Evolutionary conservation across 2,113 vertebrate genomes (phyloP), one percentile per base, ranked within the genome.

Genomic region (Strix uralensis): DNA sequence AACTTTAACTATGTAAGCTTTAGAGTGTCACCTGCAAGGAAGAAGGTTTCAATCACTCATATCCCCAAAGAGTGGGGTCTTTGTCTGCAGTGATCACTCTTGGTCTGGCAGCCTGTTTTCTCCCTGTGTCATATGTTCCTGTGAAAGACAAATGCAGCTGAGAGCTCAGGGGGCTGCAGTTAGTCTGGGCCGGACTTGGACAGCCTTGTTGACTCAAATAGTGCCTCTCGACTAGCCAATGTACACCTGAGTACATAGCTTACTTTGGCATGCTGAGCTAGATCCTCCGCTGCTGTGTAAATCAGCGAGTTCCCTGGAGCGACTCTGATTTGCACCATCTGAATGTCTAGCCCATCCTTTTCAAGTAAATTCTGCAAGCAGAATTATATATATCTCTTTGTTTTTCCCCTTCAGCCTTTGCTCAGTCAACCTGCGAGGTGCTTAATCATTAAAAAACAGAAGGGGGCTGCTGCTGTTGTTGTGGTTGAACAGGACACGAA

Each of bases 251-350:
- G 55, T 27, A 52, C 22, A 11, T 46, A 49, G 86, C 81, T 91
- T 70, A 70, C 73, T 94, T 80, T 42, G 78, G 62, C 81, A 44
- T 1, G 19, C 78, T 96, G 81, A 95, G 84, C 34, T 85, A 92
- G 81, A 89, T 92, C 82, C 69, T 94, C 57, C 15, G 5, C 69
- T 85, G 92, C 92, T 95, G 90, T 88, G 92, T 95, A 96, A 96
- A 96, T 95, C 87, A 90, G 95, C 1, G 14, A 95, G 90, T 94
- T 94, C 88, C 82, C 79, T 83, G 79, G 81, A 81, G 62, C 4
- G 2, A 85, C 70, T 85, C 92, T 82, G 51, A 86, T 85, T 88
- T 69, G 78, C 78, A 86, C 92, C 38, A 46, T 72, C 74, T 94
- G 73, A 95, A 92, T 75, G 84, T 82, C 77, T 96, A 67, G 44